Conservation (phyloP, 2,888 invertebrate genomes). For the Allophyes oxyacanthae region DNA sequence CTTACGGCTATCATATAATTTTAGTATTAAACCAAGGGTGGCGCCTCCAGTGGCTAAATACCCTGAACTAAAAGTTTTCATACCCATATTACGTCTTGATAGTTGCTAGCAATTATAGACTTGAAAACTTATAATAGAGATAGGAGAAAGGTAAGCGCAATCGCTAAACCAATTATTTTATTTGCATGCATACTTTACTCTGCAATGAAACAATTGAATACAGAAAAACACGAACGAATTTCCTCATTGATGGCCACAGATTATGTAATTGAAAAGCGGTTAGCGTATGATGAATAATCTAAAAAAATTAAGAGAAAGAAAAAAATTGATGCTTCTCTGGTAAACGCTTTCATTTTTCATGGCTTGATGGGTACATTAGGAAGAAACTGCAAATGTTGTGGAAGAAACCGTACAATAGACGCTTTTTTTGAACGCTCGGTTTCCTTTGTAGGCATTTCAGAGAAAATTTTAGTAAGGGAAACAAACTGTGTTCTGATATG, state of each 20-base stretch:
- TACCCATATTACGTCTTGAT: constrained; percentile 25
- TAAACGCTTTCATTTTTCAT: constrained; percentile 72
- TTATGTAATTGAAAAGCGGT: constrained; percentile 47
- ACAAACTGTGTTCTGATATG: constrained; percentile 35
- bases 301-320: constrained; percentile 65
- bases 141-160: constrained; percentile 18
- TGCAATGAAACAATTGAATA: constrained; percentile 27
- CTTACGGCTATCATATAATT: too few relatives aligned
- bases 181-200: constrained; percentile 10
- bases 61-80: too few relatives aligned
- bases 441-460: constrained; percentile 43
- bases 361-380: constrained; percentile 75
- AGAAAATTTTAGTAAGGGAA: constrained; percentile 35
- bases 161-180: constrained; percentile 31
- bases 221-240: constrained; percentile 17
- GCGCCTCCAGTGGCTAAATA: too few relatives aligned
- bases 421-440: constrained; percentile 54
- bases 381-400: constrained; percentile 76
- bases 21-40: too few relatives aligned
- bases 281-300: constrained; percentile 63
- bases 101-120: too few relatives aligned
- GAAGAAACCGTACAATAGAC: constrained; percentile 67
- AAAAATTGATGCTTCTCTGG: constrained; percentile 59
- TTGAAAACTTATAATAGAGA: too few relatives aligned
- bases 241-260: constrained; percentile 22